Base-by-base conservation (phyloP, 2,797 vertebrate genomes). In the Masticophis lateralis region DNA sequence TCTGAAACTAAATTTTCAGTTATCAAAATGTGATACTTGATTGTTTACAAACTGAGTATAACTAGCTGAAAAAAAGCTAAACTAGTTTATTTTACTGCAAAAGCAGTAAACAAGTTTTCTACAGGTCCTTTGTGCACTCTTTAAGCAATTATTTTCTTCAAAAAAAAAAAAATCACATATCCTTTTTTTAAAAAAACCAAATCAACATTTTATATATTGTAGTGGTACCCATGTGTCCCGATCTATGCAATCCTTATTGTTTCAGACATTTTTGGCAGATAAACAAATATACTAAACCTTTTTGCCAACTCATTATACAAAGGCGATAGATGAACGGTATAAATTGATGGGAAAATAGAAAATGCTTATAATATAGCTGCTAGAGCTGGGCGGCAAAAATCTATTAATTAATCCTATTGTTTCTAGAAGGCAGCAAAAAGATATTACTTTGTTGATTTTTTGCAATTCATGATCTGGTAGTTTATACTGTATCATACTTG, bases 261-360 rank as follows among this genome's bases (percentile, higher is more conserved):
- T 88, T 63, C 37, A 88, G 51, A 25, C 14, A 88, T 28, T 60
- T n/a, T 56, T 53, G 86, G 28, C 57, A 91, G 32, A 91, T 91
- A 63, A 43, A n/a, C 20, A 88, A 66, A 57, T 61, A 32, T 37
- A 69, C 79, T 22, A 66, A 16, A 37, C 56, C 43, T 83, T 61
- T 88, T 27, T 53, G 25, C 59, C 69, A 90, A 69, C 16, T 61
- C 93, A 91, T 94, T 93, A 53, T 92, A 90, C 47, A 94, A 89
- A 94, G 90, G 93, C 20, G 95, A 90, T 94, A 95, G 90, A 94
- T 93, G 90, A 93, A 89, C 92, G n/a, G 47, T 95, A 92, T 89
- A 94, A 95, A 94, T 56, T 95, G 90, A 93, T 47, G 93, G 91
- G 94, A 86, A 83, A 94, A 89, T 13, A 59, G 55, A 60, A 79